These are phyloP conservation scores for Drosophila setosimentum DNA, from an alignment of 2,888 invertebrate genomes.

Conservation along the genomic window DNA sequence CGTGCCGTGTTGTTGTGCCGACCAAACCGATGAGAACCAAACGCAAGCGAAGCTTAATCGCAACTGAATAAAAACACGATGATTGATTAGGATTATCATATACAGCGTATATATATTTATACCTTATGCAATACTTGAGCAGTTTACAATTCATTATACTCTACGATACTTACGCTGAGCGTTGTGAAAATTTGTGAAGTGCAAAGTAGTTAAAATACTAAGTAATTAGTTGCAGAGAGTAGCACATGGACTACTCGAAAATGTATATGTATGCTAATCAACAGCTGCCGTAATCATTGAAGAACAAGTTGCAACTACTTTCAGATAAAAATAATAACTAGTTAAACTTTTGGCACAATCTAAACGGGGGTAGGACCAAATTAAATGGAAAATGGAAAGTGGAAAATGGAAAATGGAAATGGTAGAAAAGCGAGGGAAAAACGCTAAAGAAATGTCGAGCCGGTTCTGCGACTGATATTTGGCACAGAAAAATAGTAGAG, in stretches of 20 bases:
- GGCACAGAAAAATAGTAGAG: constrained; percentile 39
- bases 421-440: constrained; percentile 11
- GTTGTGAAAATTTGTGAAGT: background rate
- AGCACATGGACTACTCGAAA: background rate
- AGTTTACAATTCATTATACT: constrained; percentile 39
- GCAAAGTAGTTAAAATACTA: constrained; percentile 4
- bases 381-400: background rate
- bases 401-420: constrained; percentile 13
- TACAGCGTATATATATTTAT: constrained; percentile 1
- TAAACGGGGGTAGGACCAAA: constrained; percentile 5
- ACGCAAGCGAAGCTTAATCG: constrained; percentile 19
- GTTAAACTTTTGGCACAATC: constrained; percentile 12
- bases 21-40: constrained; percentile 11
- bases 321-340: constrained; percentile 15
- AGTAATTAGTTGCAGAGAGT: background rate
- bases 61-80: constrained; percentile 42
- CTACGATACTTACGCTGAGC: constrained; percentile 55
- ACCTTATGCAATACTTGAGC: constrained; percentile 16
- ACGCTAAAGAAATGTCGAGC: constrained; percentile 13
- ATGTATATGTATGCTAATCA: background rate
- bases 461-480: constrained; percentile 19
- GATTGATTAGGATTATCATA: constrained; percentile 7
- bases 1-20: background rate
- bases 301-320: constrained; percentile 34
- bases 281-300: constrained; percentile 12